Evolutionary conservation across 2,888 invertebrate genomes (phyloP), one percentile per base, ranked within the genome.

Genomic region (Furcula furcula): DNA sequence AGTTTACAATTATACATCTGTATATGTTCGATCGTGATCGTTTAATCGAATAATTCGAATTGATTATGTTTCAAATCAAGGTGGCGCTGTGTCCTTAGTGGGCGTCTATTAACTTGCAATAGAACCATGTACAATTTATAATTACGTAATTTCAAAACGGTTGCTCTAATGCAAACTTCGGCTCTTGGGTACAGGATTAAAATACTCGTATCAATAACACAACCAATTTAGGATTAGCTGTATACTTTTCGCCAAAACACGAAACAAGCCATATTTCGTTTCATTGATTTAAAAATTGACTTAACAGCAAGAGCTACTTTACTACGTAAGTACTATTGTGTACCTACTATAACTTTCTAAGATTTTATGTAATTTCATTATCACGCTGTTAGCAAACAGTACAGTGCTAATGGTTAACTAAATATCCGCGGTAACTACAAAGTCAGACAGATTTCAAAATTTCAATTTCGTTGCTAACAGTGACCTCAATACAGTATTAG

Each of bases 51-150:
- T 65, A 63, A 65, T 66, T 63, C 52, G 46, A 44, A 46, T 60
- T 70, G 69, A 73, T 69, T 56, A 67, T 56, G 51, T 67, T 66
- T 55, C 58, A 63, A 57, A 65, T 55, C 69, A 73, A 73, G 74
- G 72, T 59, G 44, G 62, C 40, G 36, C 39, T 38, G 41, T 58
- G 72, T 71, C 72, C 67, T 73, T 62, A 63, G 52, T 51, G 47
- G 51, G 43, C 43, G 37, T 34, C 40, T 40, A 52, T 46, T 54
- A 42, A 57, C 53, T 55, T 39, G 34, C 67, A 52, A 56, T 53
- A 38, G 43, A 46, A 43, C 55, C 52, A 52, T 60, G 54, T 55
- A 55, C 52, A 57, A 65, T 66, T 60, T 55, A 29, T 61, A 62
- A 65, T 67, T 60, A 48, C 46, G 48, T 51, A 50, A 49, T 11